phyloP scores from a whole-genome alignment of 2,888 invertebrate genomes.

The Cheiracanthium punctorium region DNA sequence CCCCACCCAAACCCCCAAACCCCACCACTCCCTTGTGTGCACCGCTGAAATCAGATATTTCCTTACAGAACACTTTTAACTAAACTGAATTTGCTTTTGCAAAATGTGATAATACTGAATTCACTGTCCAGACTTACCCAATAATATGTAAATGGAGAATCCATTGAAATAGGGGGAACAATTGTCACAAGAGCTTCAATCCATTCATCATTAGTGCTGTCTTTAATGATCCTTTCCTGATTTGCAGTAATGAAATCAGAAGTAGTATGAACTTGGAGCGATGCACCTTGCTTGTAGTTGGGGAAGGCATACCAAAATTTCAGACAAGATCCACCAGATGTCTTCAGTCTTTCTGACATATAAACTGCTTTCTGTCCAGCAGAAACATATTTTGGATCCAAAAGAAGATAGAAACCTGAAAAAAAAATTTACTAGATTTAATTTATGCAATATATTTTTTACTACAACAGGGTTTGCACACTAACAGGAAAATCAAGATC shows the following conservation, averaged over 20 bases:
- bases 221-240: constrained; percentile 23
- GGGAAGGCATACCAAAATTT: constrained; percentile 51
- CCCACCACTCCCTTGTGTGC: no score
- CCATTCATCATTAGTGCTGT: constrained; percentile 51
- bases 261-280: constrained; percentile 28
- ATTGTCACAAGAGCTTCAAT: constrained; percentile 30
- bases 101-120: no score
- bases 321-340: constrained; percentile 40
- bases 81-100: no score
- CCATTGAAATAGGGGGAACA: constrained; percentile 20
- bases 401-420: constrained; percentile 50
- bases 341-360: constrained; percentile 57
- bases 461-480: no score
- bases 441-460: not conserved
- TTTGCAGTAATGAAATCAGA: constrained; percentile 46
- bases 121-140: no score
- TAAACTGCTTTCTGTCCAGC: constrained; percentile 53
- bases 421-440: not conserved
- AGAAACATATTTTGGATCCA: constrained; percentile 31
- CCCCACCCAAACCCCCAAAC: no score
- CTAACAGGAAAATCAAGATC: no score
- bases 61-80: no score
- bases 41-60: no score
- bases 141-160: constrained; percentile 29
- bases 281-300: constrained; percentile 33